A percentile compares a stretch with the other conserved stretches of the same genome.
Conservation (phyloP, 2,797 vertebrate genomes). For the Heliangelus exortis region DNA sequence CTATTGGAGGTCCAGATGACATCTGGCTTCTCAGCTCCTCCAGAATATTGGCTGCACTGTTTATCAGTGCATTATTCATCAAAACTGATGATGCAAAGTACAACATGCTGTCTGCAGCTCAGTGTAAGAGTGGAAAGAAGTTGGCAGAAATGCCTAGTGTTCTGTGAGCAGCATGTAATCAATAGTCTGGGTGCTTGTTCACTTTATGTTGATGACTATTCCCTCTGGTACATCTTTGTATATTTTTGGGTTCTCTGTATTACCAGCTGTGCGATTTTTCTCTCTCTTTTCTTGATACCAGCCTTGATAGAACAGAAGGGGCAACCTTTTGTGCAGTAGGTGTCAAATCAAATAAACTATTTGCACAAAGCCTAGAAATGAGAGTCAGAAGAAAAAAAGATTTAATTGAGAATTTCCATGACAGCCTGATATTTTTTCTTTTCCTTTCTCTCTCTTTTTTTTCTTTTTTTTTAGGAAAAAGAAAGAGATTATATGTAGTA, state of each 20-base stretch:
- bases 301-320: constrained; percentile 78
- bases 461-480: neutral
- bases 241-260: constrained; percentile 84
- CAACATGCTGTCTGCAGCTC: constrained; percentile 84
- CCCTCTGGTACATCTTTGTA: constrained; percentile 81
- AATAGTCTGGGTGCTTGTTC: constrained; percentile 84
- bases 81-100: constrained; percentile 86
- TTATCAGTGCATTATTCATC: constrained; percentile 87
- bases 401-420: constrained; percentile 58
- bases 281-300: constrained; percentile 73
- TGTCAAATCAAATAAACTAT: constrained; percentile 80
- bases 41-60: constrained; percentile 82
- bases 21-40: constrained; percentile 83
- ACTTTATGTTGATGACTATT: constrained; percentile 83
- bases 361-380: constrained; percentile 72
- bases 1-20: constrained; percentile 83
- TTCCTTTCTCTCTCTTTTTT: neutral
- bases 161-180: constrained; percentile 84
- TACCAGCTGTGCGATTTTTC: constrained; percentile 81
- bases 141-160: constrained; percentile 83
- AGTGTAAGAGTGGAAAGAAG: constrained; percentile 77
- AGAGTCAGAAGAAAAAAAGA: constrained; percentile 42
- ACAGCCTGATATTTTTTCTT: neutral
- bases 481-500: neutral
- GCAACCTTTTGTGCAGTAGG: constrained; percentile 71